Base-by-base conservation (phyloP, 2,888 invertebrate species). In the Epiblema foenella region DNA sequence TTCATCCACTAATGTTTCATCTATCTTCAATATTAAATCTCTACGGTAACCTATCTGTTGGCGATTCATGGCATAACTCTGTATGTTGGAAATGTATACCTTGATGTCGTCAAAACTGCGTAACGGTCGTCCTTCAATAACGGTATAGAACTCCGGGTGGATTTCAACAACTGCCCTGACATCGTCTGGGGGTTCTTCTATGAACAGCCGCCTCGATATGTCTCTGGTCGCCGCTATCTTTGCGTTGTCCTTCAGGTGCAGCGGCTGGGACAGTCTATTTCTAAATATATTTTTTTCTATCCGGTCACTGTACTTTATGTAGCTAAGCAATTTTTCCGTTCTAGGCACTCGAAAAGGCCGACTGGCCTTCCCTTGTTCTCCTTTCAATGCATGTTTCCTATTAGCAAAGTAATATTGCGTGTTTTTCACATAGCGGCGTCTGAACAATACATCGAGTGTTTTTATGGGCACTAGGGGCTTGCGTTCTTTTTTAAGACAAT, bases 71-170 rank as follows among this genome's bases (percentile, higher is more conserved):
- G 94, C 89, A 75, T 93, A 93, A n/a, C 83, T 79, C 37, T 94
- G 88, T 68, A 93, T 91, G 70, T 95, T 94, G 42, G 89, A 89
- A 4, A 95, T 83, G 79, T 96, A 96, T 10, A 94, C 90, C 75
- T 93, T 90, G 62, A 94, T 90, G 73, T 94, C 95, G 75, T 95
- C 94, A 75, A 93, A 94, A 77, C 94, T 93, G 63, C 93, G 89
- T 33, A 95, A 89, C 0, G 95, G 94, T 42, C 95, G 91, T 9
- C 95, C 95, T 83, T 94, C 94, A 46, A 95, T 92, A 49, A 95
- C 94, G 0, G 93, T 93, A 81, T 95, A 96, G 83, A 95, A 96
- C 74, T 95, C 94, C 0, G 95, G 95, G 81, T 96, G 95, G 51
- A 96, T 92, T 84, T 96, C 95, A 17, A 95, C 90, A 62, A 96